Base-by-base conservation (phyloP, 2,113 vertebrate genomes). In the Nansenia antarctica region DNA sequence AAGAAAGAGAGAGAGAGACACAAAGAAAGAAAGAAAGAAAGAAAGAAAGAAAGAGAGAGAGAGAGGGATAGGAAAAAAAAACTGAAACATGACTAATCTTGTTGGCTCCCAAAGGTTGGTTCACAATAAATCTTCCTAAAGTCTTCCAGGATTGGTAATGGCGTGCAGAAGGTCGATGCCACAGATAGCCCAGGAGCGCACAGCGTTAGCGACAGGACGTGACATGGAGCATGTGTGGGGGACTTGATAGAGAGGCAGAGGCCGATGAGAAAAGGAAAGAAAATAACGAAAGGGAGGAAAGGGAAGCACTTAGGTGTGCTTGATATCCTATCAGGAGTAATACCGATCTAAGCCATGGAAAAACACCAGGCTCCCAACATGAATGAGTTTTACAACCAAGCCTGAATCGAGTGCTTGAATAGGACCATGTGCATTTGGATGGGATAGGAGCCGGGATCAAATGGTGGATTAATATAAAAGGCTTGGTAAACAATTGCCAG, bases 241-340 rank as follows among this genome's bases (percentile, higher is more conserved):
- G 65, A 68, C 76, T 83, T 71, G 78, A 85, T 85, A 87, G 81
- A 84, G 78, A 71, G 66, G 74, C 80, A 70, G 72, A 79, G 77
- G 84, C 81, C 76, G 73, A 82, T 73, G 82, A 88, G 86, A 82
- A 55, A 84, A 84, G 86, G 80, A 88, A 87, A 85, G 85, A 85
- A 86, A 86, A 87, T 85, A 88, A 83, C 83, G 85, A 79, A 77
- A 78, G 81, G 60, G 79, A 84, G 87, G 88, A 89, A 87, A 88
- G 69, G 87, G 89, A 89, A 91, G 82, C 87, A 88, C 83, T 87
- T 89, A 90, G 85, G 85, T 87, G 83, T 79, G 86, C 80, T 85
- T 86, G 79, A 87, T 89, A 89, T 85, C 81, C 84, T 81, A 87
- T 85, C 84, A 83, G 83, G 70, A 61, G 71, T 80, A 83, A 84